phyloP scores from a whole-genome alignment of 2,113 vertebrate species.

The Burhinus oedicnemus region DNA sequence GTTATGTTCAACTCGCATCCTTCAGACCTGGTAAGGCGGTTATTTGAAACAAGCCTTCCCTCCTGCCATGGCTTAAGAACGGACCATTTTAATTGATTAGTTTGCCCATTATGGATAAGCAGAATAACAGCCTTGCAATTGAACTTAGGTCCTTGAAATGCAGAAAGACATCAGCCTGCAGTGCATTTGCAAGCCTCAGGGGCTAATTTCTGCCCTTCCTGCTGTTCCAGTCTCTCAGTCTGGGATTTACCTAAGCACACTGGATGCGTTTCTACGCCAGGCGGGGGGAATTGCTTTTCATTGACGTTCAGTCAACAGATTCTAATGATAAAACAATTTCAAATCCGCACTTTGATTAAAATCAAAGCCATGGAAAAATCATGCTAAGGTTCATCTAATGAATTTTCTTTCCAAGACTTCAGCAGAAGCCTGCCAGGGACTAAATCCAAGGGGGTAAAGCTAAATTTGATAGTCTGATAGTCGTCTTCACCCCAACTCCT shows the following conservation, averaged over 20 bases:
- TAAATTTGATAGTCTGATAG: neutral
- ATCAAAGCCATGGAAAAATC: constrained; percentile 54
- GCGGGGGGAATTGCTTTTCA: neutral
- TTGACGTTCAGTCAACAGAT: constrained; percentile 46
- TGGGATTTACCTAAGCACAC: constrained; percentile 39
- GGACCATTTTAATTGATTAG: constrained; percentile 14
- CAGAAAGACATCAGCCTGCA: constrained; percentile 5
- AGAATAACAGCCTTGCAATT: constrained; percentile 7
- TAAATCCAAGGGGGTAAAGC: neutral
- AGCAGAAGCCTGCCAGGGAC: neutral
- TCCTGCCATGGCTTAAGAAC: neutral
- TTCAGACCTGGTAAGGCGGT: neutral
- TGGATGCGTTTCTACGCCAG: neutral
- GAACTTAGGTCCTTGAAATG: constrained; percentile 15
- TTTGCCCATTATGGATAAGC: neutral
- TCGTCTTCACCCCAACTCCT: neutral
- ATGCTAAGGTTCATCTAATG: constrained; percentile 20
- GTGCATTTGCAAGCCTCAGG: constrained; percentile 36
- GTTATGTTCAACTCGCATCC: neutral
- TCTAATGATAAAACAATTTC: constrained; percentile 58
- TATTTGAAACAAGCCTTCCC: neutral
- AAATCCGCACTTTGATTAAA: constrained; percentile 63
- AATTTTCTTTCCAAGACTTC: constrained; percentile 19
- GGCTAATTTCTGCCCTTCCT: constrained; percentile 45
- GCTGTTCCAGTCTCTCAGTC: neutral